Percentiles rank a stretch among this genome's conserved stretches.
Evolutionary conservation across 2,888 invertebrate genomes (phyloP).

Genomic region (Tipula lateralis): DNA sequence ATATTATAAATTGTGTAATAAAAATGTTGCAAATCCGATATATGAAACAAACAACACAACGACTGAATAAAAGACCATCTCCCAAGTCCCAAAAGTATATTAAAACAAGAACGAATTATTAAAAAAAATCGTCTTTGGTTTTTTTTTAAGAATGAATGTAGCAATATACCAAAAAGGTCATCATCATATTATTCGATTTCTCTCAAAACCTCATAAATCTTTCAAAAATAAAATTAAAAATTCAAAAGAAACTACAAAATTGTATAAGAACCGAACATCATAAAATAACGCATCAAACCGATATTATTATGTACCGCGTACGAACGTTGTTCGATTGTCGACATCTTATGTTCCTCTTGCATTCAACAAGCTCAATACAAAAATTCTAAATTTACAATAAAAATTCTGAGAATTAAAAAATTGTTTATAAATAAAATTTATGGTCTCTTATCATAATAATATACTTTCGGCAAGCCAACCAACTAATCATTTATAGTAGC

Average conservation of each 20-base stretch:
- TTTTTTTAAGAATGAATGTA: not conserved
- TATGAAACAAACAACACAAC: not conserved
- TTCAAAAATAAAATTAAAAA: not conserved
- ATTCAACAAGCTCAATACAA: not conserved
- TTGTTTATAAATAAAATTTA: not conserved
- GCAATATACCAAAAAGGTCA: slow-evolving; percentile 3
- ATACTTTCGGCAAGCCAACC: not conserved
- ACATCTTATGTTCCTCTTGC: not conserved
- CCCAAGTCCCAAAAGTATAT: not conserved
- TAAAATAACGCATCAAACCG: not conserved
- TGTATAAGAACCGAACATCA: not conserved
- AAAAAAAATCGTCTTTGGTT: not conserved
- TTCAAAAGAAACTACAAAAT: not conserved
- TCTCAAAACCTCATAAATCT: slow-evolving; percentile 11
- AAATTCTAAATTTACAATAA: not conserved
- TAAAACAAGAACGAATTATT: not conserved
- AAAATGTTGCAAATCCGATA: slow-evolving; percentile 8
- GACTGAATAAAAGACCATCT: not conserved
- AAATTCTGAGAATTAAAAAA: not conserved
- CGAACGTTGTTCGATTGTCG: not conserved
- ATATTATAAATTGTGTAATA: slow-evolving; percentile 11
- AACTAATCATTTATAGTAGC: not conserved
- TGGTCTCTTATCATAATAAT: not conserved
- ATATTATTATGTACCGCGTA: not conserved
- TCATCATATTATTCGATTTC: not conserved